phyloP scores from a whole-genome alignment of 2,113 vertebrate genomes.

The Forbesichthys agassizii region DNA sequence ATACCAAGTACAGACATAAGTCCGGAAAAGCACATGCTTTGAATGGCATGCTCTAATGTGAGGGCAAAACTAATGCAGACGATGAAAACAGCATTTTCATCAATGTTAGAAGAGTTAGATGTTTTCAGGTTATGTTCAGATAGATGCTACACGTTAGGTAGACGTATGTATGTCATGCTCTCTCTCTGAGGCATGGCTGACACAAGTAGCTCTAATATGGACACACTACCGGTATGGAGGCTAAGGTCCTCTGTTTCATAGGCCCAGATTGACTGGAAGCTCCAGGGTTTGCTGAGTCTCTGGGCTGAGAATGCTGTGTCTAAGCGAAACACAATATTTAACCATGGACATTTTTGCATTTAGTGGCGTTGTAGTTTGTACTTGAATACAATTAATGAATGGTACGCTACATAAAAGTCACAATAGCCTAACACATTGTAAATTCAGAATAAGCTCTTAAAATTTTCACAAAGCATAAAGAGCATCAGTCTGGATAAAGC shows the following conservation, averaged over 20 bases:
- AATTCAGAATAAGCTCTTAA: neutral
- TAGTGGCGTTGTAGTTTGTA: too few relatives aligned
- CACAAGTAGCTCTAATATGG: slow-evolving; percentile 58
- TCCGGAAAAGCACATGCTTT: neutral
- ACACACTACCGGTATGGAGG: slow-evolving; percentile 78
- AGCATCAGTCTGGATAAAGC: slow-evolving; percentile 49
- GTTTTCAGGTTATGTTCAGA: slow-evolving; percentile 17
- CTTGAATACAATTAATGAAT: neutral
- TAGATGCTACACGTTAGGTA: slow-evolving; percentile 56
- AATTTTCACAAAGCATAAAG: slow-evolving; percentile 6
- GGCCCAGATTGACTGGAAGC: slow-evolving; percentile 72
- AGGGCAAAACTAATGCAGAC: slow-evolving; percentile 14
- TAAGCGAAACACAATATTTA: slow-evolving; percentile 66
- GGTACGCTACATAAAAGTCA: neutral
- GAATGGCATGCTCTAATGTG: neutral
- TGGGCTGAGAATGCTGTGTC: slow-evolving; percentile 74
- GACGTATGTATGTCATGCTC: slow-evolving; percentile 40
- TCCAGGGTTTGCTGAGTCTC: slow-evolving; percentile 70
- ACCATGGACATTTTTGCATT: neutral
- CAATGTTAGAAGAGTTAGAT: slow-evolving; percentile 35
- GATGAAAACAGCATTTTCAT: slow-evolving; percentile 8
- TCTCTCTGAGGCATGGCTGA: slow-evolving; percentile 55
- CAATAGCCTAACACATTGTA: neutral
- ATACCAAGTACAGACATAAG: slow-evolving; percentile 11
- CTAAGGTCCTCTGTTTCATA: slow-evolving; percentile 73